These are phyloP conservation scores for Trachythela sp. DNA, from an alignment of 64 coral and sea anemone genomes.

Conservation along the genomic window DNA sequence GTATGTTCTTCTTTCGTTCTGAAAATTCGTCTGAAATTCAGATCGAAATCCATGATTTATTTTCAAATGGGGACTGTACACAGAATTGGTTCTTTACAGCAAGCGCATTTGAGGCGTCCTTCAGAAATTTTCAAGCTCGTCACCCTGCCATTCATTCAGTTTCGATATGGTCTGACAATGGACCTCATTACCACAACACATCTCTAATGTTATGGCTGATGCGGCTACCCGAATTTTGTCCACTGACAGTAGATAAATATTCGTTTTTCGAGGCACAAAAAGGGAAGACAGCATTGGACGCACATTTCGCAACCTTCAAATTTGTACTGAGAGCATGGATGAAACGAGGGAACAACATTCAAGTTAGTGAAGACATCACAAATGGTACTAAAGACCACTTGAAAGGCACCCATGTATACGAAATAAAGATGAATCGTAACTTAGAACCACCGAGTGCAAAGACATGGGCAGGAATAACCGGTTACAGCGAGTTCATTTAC, in stretches of 20 bases:
- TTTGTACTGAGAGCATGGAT: constrained; percentile 42
- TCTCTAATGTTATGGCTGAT: constrained; percentile 44
- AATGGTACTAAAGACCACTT: constrained; percentile 40
- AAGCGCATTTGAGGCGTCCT: constrained; percentile 31
- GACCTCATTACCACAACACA: constrained; percentile 52
- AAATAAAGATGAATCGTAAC: constrained; percentile 2
- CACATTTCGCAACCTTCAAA: constrained; percentile 57
- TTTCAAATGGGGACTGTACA: constrained; percentile 35
- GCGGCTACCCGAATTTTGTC: constrained; percentile 9
- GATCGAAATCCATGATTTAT: constrained; percentile 43
- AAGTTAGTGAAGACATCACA: constrained; percentile 15
- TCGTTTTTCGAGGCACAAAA: constrained; percentile 57
- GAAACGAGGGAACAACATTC: constrained; percentile 33
- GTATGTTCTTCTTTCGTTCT: constrained; percentile 36
- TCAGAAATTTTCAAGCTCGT: constrained; percentile 28
- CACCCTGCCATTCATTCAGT: constrained; percentile 7
- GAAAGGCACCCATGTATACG: constrained; percentile 53
- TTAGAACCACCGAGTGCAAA: constrained; percentile 38
- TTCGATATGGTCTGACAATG: constrained; percentile 52
- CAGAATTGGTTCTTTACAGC: constrained; percentile 55
- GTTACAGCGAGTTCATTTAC: too few relatives aligned
- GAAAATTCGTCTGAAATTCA: not conserved
- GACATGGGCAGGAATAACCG: constrained; percentile 37
- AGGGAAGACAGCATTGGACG: constrained; percentile 58
- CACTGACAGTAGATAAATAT: constrained; percentile 25